phyloP scores from a whole-genome alignment of 2,797 vertebrate genomes.

The Myotis myotis region DNA sequence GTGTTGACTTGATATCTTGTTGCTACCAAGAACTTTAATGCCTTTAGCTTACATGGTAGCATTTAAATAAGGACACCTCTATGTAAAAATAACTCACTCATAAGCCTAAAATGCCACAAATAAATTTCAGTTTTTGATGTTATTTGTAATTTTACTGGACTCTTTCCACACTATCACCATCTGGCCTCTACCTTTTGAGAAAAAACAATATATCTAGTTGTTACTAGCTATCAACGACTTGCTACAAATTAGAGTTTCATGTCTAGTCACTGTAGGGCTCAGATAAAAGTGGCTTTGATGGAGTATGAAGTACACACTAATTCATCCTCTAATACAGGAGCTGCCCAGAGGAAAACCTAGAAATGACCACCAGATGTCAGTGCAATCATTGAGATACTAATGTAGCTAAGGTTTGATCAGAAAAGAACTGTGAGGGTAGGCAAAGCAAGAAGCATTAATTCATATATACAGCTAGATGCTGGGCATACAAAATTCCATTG shows the following conservation, averaged over 20 bases:
- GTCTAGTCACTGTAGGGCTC: neutral
- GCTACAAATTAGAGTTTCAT: neutral
- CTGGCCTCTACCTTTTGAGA: neutral
- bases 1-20: neutral
- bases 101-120: neutral
- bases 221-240: neutral
- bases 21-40: neutral
- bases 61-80: neutral
- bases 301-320: neutral
- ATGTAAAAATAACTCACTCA: neutral
- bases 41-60: neutral
- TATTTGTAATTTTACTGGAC: slow-evolving; percentile 7
- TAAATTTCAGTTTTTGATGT: slow-evolving; percentile 4
- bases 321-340: neutral
- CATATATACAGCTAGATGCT: neutral
- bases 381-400: slow-evolving; percentile 52
- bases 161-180: neutral
- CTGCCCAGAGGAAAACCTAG: slow-evolving; percentile 29
- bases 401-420: neutral
- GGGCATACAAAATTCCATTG: neutral
- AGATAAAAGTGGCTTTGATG: slow-evolving; percentile 25
- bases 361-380: slow-evolving; percentile 74
- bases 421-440: neutral
- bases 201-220: neutral
- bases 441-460: neutral